These are phyloP conservation scores for Tenualosa ilisha DNA, from an alignment of 2,797 vertebrate species.

Conservation along the genomic window DNA sequence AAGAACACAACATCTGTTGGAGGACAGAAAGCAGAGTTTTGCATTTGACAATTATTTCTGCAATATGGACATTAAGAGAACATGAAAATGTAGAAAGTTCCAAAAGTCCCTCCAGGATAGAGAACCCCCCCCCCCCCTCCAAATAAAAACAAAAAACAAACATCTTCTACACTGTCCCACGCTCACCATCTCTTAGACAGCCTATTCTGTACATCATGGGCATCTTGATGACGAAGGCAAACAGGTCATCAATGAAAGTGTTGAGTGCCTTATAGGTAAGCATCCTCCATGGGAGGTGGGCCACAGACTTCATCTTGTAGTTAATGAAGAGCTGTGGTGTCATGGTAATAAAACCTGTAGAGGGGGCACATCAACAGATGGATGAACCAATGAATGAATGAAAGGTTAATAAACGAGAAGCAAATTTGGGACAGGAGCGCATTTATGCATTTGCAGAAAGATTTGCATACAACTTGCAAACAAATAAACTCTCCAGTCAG, in stretches of 20 bases:
- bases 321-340: conserved; percentile 97
- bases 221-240: conserved; percentile 98
- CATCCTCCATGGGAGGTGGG: conserved; percentile 97
- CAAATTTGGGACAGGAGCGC: too few relatives aligned
- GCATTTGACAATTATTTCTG: neutral
- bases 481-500: too few relatives aligned
- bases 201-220: conserved; percentile 99
- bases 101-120: neutral
- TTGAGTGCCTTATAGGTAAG: conserved; percentile 97
- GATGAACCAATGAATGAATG: neutral
- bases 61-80: neutral
- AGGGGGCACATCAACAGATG: neutral
- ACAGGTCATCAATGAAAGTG: conserved; percentile 97
- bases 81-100: neutral
- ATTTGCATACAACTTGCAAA: too few relatives aligned
- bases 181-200: conserved; percentile 91
- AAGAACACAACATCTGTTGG: conserved; percentile 90
- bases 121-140: too few relatives aligned
- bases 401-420: too few relatives aligned
- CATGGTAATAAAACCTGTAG: conserved; percentile 94
- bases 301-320: conserved; percentile 97
- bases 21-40: neutral
- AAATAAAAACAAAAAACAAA: too few relatives aligned
- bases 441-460: too few relatives aligned
- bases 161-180: neutral